Evolutionary conservation across 2,888 invertebrate genomes (phyloP).

Genomic region (Ephialtes manifestator): DNA sequence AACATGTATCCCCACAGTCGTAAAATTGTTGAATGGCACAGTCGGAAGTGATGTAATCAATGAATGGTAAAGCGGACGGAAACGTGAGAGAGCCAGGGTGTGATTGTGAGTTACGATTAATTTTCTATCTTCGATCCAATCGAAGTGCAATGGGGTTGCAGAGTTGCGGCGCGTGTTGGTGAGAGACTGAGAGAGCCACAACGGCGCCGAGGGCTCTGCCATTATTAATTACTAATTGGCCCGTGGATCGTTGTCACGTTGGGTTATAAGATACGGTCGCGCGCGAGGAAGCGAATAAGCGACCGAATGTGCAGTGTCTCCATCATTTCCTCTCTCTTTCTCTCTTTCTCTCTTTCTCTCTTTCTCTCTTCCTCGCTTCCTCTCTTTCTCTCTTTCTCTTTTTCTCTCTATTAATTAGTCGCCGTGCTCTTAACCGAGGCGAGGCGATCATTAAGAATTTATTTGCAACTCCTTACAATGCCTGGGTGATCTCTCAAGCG

Average conservation of each 20-base stretch:
- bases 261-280: constrained; percentile 73
- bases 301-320: constrained; percentile 60
- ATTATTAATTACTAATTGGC: constrained; percentile 82
- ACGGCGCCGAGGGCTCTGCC: constrained; percentile 60
- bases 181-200: constrained; percentile 22
- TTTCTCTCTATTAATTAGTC: constrained; percentile 73
- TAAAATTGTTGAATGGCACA: neutral
- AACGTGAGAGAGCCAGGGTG: neutral
- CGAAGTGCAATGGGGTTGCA: constrained; percentile 49
- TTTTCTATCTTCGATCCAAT: constrained; percentile 54
- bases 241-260: constrained; percentile 58
- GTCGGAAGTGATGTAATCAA: constrained; percentile 10
- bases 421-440: constrained; percentile 62
- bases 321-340: constrained; percentile 15
- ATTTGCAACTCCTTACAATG: constrained; percentile 81
- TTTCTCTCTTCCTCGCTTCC: constrained; percentile 10
- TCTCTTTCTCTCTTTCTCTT: constrained; percentile 28
- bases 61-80: constrained; percentile 6
- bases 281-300: constrained; percentile 37
- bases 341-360: constrained; percentile 21
- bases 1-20: neutral
- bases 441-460: constrained; percentile 80
- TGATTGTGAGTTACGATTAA: constrained; percentile 49
- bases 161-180: constrained; percentile 1
- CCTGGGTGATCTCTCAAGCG: constrained; percentile 76